Base-by-base conservation (phyloP, 2,888 invertebrate species). In the Platycnemis pennipes region DNA sequence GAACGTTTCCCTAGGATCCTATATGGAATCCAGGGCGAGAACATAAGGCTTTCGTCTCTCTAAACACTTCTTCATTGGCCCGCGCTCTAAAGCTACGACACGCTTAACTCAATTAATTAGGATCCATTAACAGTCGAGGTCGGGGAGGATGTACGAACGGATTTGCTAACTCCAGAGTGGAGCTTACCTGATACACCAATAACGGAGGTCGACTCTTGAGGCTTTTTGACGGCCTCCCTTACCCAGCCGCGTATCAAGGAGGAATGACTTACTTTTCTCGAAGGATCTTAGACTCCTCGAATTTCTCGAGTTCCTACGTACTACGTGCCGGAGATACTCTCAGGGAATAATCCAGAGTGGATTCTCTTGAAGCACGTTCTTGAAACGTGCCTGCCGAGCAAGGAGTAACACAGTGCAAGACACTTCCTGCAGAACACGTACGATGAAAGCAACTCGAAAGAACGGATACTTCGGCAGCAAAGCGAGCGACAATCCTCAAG, bases 141-240 rank as follows among this genome's bases (percentile, higher is more conserved):
- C 16, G 22, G 56, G 19, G 56, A 44, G 45, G 46, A 89, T 56
- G 56, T 89, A 89, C 42, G 89, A 89, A 37, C 31, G 69, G 69
- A 77, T 77, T 77, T 77, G 77, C 77, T 56, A 89, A 89, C 89
- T 53, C 53, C 56, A 89, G 63, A 56, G 56, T 89, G 77, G 77
- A 77, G 77, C 11, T 77, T 77, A 77, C 31, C 77, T 77, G 77
- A 77, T 77, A 8, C 77, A n/a, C 37, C 77, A 77, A 77, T 31
- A 77, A 77, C 77, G 31, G 16, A 77, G 77, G n/a, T 37, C 77
- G 37, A 13, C 11, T 37, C 77, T 0, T n/a, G 26, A 26, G 77
- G 37, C 37, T 77, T 31, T 37, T 7, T 37, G 77, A 13, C 31
- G 77, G 11, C 37, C 26, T 37, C 2, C 5, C 13, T 37, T 16